These are phyloP conservation scores for Pelobates cultripes DNA, from an alignment of 2,797 vertebrate genomes.

Conservation along the genomic window DNA sequence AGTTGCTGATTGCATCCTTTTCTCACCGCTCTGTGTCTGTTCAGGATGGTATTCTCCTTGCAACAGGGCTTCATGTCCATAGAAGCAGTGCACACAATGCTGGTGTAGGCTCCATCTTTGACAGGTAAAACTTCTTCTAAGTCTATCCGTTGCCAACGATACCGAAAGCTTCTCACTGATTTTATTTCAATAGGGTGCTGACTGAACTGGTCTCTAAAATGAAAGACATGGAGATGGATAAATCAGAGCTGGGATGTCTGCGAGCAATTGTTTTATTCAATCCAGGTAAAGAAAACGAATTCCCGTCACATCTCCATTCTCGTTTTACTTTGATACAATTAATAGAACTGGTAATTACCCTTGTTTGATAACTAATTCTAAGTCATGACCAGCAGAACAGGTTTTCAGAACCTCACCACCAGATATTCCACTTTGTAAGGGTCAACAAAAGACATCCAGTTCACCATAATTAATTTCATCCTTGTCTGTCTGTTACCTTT, in stretches of 20 bases:
- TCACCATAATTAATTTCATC: no score
- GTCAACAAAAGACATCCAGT: no score
- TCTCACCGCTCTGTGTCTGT: conserved; percentile 93
- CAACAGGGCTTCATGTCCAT: conserved; percentile 92
- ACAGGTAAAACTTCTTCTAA: conserved; percentile 75
- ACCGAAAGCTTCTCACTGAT: no score
- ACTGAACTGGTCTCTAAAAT: conserved; percentile 97
- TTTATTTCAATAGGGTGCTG: conserved; percentile 77
- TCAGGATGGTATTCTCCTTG: conserved; percentile 92
- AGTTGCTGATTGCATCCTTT: conserved; percentile 95
- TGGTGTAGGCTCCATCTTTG: conserved; percentile 94
- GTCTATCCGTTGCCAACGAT: no score
- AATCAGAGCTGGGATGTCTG: conserved; percentile 92
- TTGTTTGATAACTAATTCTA: no score
- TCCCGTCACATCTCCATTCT: not conserved
- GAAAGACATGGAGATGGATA: conserved; percentile 99
- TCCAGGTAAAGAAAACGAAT: conserved; percentile 74
- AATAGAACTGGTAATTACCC: no score
- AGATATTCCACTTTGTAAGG: no score
- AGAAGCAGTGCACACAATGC: conserved; percentile 87
- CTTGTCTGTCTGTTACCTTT: no score
- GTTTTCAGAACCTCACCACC: no score
- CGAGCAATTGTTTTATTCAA: conserved; percentile 96
- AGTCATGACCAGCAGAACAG: no score
- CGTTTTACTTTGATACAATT: no score